phyloP scores from a whole-genome alignment of 2,113 vertebrate genomes.

The Monopterus albus region DNA sequence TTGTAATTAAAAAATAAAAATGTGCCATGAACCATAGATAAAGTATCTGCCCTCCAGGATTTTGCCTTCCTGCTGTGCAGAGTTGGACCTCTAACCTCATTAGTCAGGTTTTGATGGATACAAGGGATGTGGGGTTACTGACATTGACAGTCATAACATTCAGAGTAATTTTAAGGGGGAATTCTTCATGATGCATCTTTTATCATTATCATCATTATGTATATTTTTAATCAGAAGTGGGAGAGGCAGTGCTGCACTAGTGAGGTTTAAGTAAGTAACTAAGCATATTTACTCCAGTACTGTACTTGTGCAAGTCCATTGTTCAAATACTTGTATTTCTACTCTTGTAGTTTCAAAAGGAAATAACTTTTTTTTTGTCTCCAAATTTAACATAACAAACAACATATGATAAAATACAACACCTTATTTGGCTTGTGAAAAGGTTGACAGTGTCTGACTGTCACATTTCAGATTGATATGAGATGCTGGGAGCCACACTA shows the following conservation, averaged over 20 bases:
- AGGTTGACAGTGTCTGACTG: no score
- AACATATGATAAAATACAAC: no score
- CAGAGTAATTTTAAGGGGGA: not conserved
- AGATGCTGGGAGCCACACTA: no score
- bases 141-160: conserved; percentile 18
- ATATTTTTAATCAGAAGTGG: not conserved
- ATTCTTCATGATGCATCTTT: not conserved
- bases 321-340: no score
- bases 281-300: no score
- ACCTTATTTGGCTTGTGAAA: no score
- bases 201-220: not conserved
- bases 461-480: no score
- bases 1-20: not conserved
- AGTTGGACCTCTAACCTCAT: not conserved
- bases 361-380: no score
- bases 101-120: not conserved
- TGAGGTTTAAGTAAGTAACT: not conserved
- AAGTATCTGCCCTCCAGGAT: not conserved
- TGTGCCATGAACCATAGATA: not conserved
- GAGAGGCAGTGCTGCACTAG: not conserved
- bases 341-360: no score
- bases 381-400: no score
- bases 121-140: not conserved
- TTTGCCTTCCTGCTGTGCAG: not conserved
- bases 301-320: no score